Percentiles rank a stretch among this genome's conserved stretches.
phyloP scores from a whole-genome alignment of 2,113 vertebrate species.

The Pavo muticus region DNA sequence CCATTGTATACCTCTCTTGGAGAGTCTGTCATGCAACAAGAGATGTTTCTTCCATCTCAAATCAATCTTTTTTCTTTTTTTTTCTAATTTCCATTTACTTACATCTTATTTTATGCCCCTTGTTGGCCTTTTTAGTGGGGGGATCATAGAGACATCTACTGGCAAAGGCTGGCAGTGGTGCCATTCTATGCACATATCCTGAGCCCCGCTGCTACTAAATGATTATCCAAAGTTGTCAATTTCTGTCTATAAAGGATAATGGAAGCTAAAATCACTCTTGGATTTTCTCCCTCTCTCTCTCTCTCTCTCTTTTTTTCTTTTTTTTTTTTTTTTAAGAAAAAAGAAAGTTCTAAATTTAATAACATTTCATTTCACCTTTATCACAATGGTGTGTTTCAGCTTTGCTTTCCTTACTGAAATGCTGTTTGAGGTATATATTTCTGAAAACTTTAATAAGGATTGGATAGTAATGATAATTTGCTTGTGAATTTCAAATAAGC shows the following conservation, averaged over 20 bases:
- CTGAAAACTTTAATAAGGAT: not conserved
- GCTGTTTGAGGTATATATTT: not conserved
- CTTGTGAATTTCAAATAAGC: not conserved
- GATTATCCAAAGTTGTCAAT: not conserved
- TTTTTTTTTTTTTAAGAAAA: too few species aligned
- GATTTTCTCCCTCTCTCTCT: not conserved
- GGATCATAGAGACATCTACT: constrained; percentile 71
- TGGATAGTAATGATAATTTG: not conserved
- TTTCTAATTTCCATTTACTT: not conserved
- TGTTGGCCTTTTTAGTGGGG: constrained; percentile 32
- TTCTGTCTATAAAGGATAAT: not conserved
- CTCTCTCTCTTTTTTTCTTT: too few species aligned
- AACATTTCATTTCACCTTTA: not conserved
- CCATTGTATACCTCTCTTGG: not conserved
- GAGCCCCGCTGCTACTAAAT: not conserved
- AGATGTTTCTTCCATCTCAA: not conserved
- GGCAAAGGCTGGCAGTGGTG: constrained; percentile 35
- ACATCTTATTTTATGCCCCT: not conserved
- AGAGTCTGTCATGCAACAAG: not conserved
- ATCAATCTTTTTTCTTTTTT: not conserved
- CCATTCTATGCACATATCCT: not conserved
- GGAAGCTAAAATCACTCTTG: not conserved
- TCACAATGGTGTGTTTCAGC: not conserved
- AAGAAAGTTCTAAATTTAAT: not conserved
- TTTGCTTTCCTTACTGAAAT: not conserved